These are phyloP conservation scores for Danionella cerebrum DNA, from an alignment of 2,113 vertebrate species.

Conservation along the genomic window DNA sequence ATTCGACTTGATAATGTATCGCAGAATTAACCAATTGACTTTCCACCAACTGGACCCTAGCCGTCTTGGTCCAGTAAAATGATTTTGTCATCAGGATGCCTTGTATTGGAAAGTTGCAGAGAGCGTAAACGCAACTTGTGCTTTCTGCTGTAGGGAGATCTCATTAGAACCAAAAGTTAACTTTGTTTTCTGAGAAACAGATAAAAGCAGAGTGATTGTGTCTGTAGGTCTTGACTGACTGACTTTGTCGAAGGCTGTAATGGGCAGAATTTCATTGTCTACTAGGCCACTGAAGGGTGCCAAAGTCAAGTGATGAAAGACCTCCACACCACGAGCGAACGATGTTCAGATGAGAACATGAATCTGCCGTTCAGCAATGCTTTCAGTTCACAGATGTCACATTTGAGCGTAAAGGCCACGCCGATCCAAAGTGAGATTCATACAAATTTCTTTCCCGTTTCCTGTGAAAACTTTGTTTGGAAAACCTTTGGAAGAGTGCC, in stretches of 20 bases:
- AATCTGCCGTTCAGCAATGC: too few species aligned
- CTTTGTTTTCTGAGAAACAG: conserved; percentile 32
- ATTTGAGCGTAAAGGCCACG: too few species aligned
- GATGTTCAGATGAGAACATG: too few species aligned
- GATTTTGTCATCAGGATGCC: neutral
- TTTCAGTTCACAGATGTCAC: too few species aligned
- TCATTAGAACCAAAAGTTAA: conserved; percentile 36
- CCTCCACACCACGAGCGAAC: too few species aligned
- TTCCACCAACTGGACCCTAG: neutral
- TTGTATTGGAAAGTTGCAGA: neutral
- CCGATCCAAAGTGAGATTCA: too few species aligned
- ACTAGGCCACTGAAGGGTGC: too few species aligned
- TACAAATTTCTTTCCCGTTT: too few species aligned
- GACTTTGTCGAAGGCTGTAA: conserved; percentile 16
- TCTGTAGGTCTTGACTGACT: conserved; percentile 28
- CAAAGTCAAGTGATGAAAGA: too few species aligned
- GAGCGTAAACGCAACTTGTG: too few species aligned
- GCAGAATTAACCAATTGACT: neutral
- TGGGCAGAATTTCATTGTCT: neutral
- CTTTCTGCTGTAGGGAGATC: conserved; percentile 27
- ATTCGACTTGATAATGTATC: conserved; percentile 26
- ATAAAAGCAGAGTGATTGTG: conserved; percentile 17
- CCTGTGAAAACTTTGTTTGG: too few species aligned
- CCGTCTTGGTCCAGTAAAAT: neutral
- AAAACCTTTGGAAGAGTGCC: too few species aligned